Percentiles rank a stretch among this genome's conserved stretches.
Conservation (phyloP, 2,797 vertebrate species). For the Tenualosa thibaudeaui region DNA sequence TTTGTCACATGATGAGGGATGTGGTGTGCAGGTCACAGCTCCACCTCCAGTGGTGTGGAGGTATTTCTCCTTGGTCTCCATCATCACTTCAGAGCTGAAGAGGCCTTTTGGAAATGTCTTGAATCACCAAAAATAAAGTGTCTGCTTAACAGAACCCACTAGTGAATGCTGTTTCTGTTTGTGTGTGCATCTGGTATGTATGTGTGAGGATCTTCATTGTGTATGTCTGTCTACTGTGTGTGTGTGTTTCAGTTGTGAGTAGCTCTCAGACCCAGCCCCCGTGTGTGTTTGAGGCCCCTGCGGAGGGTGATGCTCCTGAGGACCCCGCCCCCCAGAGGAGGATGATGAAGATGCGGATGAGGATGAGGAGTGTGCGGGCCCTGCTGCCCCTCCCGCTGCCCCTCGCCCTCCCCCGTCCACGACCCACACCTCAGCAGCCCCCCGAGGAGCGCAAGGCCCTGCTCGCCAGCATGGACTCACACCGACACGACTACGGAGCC, state of each 20-base stretch:
- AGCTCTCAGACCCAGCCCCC: slow-evolving; percentile 98
- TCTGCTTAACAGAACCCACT: no score
- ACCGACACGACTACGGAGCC: slow-evolving; percentile 85
- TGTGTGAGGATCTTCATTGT: not conserved
- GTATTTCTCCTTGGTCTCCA: no score
- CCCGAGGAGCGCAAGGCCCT: slow-evolving; percentile 91
- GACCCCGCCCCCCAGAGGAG: slow-evolving; percentile 85
- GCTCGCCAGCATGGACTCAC: slow-evolving; percentile 89
- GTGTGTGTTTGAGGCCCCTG: slow-evolving; percentile 87
- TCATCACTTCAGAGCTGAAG: no score
- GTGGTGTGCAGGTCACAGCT: no score
- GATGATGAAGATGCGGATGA: slow-evolving; percentile 63
- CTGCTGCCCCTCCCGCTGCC: slow-evolving; percentile 86
- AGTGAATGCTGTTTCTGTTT: not conserved
- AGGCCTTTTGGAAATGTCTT: no score
- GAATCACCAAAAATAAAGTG: no score
- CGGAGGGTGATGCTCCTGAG: slow-evolving; percentile 59
- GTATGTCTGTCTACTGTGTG: slow-evolving; percentile 25
- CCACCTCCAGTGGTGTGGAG: no score
- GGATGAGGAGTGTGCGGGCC: slow-evolving; percentile 51
- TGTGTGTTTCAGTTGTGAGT: slow-evolving; percentile 78
- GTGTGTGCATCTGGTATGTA: not conserved
- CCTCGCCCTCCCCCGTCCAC: slow-evolving; percentile 69
- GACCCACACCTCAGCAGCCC: slow-evolving; percentile 48
- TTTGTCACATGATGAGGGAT: no score